Percentiles rank a stretch among this genome's conserved stretches.
Evolutionary conservation across 2,113 vertebrate species (phyloP).

Genomic region (Probosciger aterrimus): DNA sequence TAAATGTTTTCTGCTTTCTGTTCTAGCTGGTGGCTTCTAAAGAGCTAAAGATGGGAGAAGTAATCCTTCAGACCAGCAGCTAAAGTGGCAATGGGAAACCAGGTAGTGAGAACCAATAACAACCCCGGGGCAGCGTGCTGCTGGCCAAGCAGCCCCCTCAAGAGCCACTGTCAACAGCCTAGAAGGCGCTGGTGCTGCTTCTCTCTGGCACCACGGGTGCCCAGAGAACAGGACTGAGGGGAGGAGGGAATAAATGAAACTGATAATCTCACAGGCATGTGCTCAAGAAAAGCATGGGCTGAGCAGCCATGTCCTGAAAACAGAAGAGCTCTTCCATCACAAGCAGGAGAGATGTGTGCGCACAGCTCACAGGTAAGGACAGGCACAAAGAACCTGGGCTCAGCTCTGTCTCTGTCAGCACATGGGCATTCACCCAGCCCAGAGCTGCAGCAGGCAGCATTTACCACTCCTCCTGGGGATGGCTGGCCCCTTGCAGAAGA

Average conservation of each 20-base stretch:
- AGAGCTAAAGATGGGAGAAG: background rate
- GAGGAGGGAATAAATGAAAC: background rate
- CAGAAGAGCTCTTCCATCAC: background rate
- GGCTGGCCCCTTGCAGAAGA: background rate
- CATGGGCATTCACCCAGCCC: background rate
- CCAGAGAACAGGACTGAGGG: background rate
- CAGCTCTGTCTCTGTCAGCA: background rate
- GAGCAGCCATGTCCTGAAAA: background rate
- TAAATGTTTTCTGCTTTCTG: background rate
- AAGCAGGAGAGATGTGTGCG: background rate
- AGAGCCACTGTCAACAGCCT: background rate
- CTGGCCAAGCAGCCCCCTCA: background rate
- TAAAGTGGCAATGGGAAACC: background rate
- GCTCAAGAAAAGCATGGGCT: background rate
- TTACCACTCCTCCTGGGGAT: background rate
- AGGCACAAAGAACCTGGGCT: background rate
- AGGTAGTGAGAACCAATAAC: background rate
- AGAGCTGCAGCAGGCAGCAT: background rate
- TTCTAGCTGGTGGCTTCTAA: background rate
- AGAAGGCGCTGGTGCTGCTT: background rate
- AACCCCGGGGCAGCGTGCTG: background rate
- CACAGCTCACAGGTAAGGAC: background rate
- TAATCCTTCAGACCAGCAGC: background rate
- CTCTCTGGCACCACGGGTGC: background rate
- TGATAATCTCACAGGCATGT: background rate